Evolutionary conservation across 2,888 invertebrate species (phyloP), one percentile per base, ranked within the genome.

Genomic region (Lepas anatifera): DNA sequence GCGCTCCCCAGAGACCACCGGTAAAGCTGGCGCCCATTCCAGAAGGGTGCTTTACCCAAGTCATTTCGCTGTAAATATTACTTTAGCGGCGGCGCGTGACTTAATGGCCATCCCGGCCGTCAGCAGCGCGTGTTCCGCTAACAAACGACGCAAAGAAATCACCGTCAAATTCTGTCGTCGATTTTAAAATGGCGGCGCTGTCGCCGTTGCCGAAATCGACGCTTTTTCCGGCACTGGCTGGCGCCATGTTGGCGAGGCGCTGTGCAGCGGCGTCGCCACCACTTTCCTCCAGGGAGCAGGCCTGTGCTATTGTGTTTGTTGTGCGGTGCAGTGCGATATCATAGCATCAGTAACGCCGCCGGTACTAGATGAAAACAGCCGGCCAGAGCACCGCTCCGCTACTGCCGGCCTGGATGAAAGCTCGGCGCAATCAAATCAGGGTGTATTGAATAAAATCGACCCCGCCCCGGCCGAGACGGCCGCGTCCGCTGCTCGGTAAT

Each of bases 41-140:
- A 27, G n/a, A 52, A 29, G 2, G 52, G 29, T 52, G 16, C 52
- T 52, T 52, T 52, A 52, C 52, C 52, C 10, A 52, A 52, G 52
- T 52, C 52, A 52, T 52, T 52, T 52, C 52, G n/a, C 52, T 52
- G 52, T 52, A 52, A 52, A 52, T 52, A 52, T 52, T 52, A 52
- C 52, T 52, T 52, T 52, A 52, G 22, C 22, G 27, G 22, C 29
- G 52, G 27, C 29, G 29, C 16, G 29, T 52, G 52, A 52, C 52
- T 52, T 52, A 52, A 52, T 27, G 52, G 52, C 52, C 52, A 29
- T 52, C 16, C 10, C 52, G 13, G 29, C 29, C 29, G 52, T 52
- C 52, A 11, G 11, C 13, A 10, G 3, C 4, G 29, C 52, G 29
- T 29, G 29, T 52, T 16, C 27, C 11, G 27, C 27, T 52, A 52